These are phyloP conservation scores for Micrastur ruficollis DNA, from an alignment of 2,797 vertebrate genomes.

Conservation along the genomic window DNA sequence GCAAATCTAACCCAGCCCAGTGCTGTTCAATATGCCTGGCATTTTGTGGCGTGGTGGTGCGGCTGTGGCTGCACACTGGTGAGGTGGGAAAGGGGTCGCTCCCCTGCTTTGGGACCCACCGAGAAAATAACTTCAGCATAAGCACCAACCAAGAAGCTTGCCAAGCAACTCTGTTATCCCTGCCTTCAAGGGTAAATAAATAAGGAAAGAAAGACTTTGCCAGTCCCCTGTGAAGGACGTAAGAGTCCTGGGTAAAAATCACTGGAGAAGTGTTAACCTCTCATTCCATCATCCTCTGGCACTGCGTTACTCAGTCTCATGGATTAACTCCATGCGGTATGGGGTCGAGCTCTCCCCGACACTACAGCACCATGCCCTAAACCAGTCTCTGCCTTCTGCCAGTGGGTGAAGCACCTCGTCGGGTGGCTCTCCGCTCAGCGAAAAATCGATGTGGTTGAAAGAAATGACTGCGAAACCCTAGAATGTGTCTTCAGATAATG, in stretches of 20 bases:
- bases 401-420: not conserved
- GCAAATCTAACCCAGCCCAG: not conserved
- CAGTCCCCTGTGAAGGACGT: not conserved
- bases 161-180: not conserved
- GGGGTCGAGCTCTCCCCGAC: not conserved
- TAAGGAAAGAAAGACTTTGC: not conserved
- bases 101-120: not conserved
- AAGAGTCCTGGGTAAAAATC: not conserved
- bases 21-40: not conserved
- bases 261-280: not conserved
- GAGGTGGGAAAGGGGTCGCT: not conserved
- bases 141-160: not conserved
- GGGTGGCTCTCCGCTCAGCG: not conserved
- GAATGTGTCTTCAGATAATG: not conserved
- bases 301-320: not conserved
- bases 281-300: not conserved
- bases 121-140: not conserved
- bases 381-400: not conserved
- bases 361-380: not conserved
- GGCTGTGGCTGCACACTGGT: not conserved
- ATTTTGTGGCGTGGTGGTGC: not conserved
- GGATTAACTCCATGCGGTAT: not conserved
- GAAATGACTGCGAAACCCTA: not conserved
- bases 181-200: not conserved
- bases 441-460: not conserved